phyloP scores from a whole-genome alignment of 2,888 invertebrate genomes.

The Chrysolina oricalcia region DNA sequence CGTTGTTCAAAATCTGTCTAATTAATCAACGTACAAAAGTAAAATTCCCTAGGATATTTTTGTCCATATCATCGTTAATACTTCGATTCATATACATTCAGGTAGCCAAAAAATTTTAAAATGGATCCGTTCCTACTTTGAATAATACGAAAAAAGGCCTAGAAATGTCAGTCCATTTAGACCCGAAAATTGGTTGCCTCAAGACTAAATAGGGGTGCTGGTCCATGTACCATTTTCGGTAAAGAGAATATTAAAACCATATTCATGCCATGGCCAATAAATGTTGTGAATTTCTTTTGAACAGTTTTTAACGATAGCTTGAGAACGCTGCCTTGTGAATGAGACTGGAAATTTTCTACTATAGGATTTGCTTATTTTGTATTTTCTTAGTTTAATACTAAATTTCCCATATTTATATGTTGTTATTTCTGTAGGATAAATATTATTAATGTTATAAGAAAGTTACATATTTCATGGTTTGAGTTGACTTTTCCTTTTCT shows the following conservation, averaged over 20 bases:
- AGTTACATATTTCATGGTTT: constrained; percentile 35
- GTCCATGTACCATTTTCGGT: background rate
- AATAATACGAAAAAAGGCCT: too few relatives aligned
- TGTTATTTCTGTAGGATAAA: constrained; percentile 49
- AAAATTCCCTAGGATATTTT: too few relatives aligned
- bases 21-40: too few relatives aligned
- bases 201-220: too few relatives aligned
- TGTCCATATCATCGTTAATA: too few relatives aligned
- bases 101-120: too few relatives aligned
- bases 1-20: too few relatives aligned
- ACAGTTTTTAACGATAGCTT: constrained; percentile 60
- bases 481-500: constrained; percentile 32
- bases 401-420: constrained; percentile 50
- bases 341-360: constrained; percentile 69
- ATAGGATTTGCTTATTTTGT: constrained; percentile 54
- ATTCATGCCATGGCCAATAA: background rate
- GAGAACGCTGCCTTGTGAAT: constrained; percentile 67
- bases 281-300: constrained; percentile 27
- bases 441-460: constrained; percentile 48
- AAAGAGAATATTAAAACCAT: background rate
- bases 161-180: too few relatives aligned
- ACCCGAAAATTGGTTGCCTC: too few relatives aligned
- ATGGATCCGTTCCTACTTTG: too few relatives aligned
- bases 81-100: too few relatives aligned
- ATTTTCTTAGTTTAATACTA: constrained; percentile 48